These are phyloP conservation scores for Vespertilio murinus DNA, from an alignment of 2,797 vertebrate genomes.

Conservation along the genomic window DNA sequence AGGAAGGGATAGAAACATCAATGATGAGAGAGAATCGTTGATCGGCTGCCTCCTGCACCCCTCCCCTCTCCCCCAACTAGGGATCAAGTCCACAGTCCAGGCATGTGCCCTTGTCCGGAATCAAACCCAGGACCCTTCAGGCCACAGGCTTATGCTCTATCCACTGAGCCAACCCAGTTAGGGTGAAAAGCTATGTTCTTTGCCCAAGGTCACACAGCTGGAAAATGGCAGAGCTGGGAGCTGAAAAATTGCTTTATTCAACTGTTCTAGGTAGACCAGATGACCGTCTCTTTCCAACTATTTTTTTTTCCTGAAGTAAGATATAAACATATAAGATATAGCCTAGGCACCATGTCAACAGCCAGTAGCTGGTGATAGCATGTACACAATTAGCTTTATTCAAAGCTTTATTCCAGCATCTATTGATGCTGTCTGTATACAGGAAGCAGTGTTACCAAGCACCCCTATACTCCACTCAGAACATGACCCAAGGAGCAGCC, in stretches of 20 bases:
- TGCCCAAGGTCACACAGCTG: neutral
- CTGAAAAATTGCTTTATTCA: neutral
- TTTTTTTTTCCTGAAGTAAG: neutral
- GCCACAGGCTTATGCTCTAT: no score
- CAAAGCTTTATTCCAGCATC: neutral
- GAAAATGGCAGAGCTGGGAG: neutral
- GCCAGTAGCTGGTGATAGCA: neutral
- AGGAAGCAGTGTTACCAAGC: neutral
- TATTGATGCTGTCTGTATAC: neutral
- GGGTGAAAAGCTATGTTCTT: neutral
- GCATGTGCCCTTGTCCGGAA: no score
- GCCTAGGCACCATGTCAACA: neutral
- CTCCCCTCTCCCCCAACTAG: no score
- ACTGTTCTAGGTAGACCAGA: neutral
- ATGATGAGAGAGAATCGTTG: no score
- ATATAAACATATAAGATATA: rapidly evolving
- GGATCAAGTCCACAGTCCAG: no score
- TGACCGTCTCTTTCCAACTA: neutral
- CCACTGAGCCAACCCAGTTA: no score
- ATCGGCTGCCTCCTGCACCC: no score
- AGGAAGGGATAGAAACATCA: no score
- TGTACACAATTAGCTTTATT: neutral
- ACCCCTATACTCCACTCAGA: neutral
- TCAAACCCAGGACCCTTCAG: no score
- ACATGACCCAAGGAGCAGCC: neutral